Evolutionary conservation across 2,888 invertebrate genomes (phyloP).

Genomic region (Brachypterus glaber): DNA sequence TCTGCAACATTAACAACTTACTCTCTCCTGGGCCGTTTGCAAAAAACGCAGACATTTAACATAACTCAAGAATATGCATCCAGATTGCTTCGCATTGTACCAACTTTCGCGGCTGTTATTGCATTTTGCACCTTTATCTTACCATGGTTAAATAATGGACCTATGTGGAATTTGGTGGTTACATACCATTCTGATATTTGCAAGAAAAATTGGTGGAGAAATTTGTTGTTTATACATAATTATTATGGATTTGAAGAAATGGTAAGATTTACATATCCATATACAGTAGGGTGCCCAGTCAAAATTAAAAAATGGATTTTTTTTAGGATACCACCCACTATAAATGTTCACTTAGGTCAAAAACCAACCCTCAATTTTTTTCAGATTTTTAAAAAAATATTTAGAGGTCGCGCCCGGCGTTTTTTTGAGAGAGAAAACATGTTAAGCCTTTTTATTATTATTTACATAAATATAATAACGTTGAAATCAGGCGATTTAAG

Average conservation of each 20-base stretch:
- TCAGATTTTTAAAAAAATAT: too few species aligned
- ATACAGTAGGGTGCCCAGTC: too few species aligned
- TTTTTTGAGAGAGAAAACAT: too few species aligned
- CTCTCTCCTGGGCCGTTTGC: slow-evolving; percentile 50
- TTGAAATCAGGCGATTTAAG: too few species aligned
- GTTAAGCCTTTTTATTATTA: too few species aligned
- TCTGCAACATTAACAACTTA: slow-evolving; percentile 58
- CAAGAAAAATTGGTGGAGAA: slow-evolving; percentile 61
- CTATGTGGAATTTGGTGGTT: slow-evolving; percentile 60
- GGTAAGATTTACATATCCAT: too few species aligned
- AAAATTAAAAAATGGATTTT: too few species aligned
- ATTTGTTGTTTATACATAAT: slow-evolving; percentile 60
- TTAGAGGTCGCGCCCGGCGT: too few species aligned
- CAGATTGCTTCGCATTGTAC: slow-evolving; percentile 53
- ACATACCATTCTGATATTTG: slow-evolving; percentile 58
- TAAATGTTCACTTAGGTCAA: too few species aligned
- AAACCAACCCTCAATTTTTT: too few species aligned
- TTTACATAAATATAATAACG: too few species aligned
- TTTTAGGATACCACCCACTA: too few species aligned
- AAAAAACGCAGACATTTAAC: slow-evolving; percentile 46
- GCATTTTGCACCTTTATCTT: slow-evolving; percentile 58
- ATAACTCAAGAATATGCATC: slow-evolving; percentile 53
- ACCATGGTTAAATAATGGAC: slow-evolving; percentile 53
- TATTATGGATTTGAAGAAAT: slow-evolving; percentile 64
- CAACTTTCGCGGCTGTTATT: slow-evolving; percentile 54